A percentile compares a stretch with the other conserved stretches of the same genome.
These are phyloP conservation scores for Anarhynchus alexandrinus DNA, from an alignment of 2,113 vertebrate genomes.

Conservation along the genomic window DNA sequence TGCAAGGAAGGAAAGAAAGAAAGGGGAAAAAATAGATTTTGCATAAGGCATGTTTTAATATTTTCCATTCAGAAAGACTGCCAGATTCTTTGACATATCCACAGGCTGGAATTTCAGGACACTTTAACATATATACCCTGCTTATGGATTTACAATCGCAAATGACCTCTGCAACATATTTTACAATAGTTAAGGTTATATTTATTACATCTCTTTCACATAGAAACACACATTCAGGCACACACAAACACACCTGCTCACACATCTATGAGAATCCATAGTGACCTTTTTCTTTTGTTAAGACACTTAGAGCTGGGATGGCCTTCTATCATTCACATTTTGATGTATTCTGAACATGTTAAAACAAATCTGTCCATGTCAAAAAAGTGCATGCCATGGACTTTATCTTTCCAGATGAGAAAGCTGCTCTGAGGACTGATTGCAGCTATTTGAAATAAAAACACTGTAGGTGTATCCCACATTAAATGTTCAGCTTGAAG, in stretches of 20 bases:
- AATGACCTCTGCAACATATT: background rate
- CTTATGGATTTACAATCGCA: slow-evolving; percentile 10
- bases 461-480: background rate
- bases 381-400: background rate
- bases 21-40: background rate
- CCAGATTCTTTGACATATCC: background rate
- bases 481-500: slow-evolving; percentile 56
- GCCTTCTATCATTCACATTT: background rate
- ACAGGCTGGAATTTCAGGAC: background rate
- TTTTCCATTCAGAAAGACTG: background rate
- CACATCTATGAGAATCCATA: background rate
- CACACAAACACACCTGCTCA: background rate
- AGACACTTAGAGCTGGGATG: background rate
- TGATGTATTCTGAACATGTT: background rate
- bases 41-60: background rate
- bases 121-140: background rate
- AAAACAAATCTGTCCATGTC: background rate
- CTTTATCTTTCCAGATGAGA: slow-evolving; percentile 8
- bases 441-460: slow-evolving; percentile 4
- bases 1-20: slow-evolving; percentile 18
- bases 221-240: background rate
- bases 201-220: background rate
- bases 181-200: background rate
- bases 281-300: background rate
- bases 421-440: slow-evolving; percentile 4